These are phyloP conservation scores for Talpa occidentalis DNA, from an alignment of 2,113 vertebrate species.

Conservation along the genomic window DNA sequence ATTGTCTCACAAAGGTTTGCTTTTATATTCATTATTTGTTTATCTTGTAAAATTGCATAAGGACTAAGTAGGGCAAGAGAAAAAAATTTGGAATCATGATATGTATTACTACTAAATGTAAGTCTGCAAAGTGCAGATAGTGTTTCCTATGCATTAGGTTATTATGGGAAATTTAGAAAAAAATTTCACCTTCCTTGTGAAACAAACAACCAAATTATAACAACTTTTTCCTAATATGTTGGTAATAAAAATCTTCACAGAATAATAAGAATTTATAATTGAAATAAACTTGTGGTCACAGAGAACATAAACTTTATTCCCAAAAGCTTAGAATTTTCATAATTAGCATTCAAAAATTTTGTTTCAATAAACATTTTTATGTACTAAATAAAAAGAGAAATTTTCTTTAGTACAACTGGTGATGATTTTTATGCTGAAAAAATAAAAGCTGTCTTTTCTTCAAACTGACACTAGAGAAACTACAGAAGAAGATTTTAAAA, in stretches of 20 bases:
- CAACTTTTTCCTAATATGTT: neutral
- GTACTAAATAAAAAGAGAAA: neutral
- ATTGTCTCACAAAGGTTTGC: neutral
- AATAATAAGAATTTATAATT: constrained; percentile 1
- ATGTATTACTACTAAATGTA: neutral
- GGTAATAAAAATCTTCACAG: neutral
- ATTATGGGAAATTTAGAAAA: neutral
- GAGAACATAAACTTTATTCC: neutral
- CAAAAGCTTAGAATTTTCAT: neutral
- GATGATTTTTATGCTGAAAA: neutral
- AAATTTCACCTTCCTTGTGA: neutral
- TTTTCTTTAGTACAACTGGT: neutral
- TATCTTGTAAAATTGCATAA: neutral
- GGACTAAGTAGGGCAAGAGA: neutral
- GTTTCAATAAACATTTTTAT: neutral
- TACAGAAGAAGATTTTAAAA: neutral
- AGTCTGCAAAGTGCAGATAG: neutral
- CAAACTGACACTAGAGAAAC: neutral
- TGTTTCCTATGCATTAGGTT: neutral
- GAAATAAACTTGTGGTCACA: neutral
- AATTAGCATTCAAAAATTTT: neutral
- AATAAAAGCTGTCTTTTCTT: neutral
- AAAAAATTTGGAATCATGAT: neutral
- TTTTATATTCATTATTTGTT: neutral
- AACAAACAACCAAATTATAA: neutral